Percentiles rank a stretch among this genome's conserved stretches.
These are phyloP conservation scores for Falco cherrug DNA, from an alignment of 2,797 vertebrate genomes.

Conservation along the genomic window DNA sequence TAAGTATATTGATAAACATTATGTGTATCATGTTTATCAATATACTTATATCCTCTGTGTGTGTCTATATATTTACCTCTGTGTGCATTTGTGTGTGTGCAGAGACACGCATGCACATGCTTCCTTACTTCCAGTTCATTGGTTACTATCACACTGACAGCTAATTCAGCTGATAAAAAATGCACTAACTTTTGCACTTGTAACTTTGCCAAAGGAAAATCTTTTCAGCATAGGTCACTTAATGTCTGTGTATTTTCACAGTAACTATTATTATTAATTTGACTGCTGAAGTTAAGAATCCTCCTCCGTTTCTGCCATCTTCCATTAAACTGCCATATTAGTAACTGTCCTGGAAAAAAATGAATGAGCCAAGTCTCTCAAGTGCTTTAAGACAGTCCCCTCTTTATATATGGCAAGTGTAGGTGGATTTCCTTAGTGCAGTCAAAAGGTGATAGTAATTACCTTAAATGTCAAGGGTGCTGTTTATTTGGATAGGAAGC, in stretches of 20 bases:
- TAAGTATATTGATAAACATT: neutral
- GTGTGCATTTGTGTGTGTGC: no score
- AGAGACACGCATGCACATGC: neutral
- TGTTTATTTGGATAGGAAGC: neutral
- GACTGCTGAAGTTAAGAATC: neutral
- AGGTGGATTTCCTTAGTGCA: neutral
- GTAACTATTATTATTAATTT: neutral
- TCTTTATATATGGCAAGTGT: neutral
- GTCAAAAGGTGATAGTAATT: neutral
- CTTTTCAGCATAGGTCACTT: neutral
- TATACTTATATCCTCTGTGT: neutral
- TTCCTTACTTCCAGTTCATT: neutral
- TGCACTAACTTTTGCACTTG: neutral
- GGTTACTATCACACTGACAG: neutral
- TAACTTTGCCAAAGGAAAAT: neutral
- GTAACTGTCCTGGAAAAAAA: neutral
- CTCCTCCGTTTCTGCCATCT: neutral
- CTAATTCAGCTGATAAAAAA: neutral
- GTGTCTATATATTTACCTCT: neutral
- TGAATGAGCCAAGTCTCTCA: neutral
- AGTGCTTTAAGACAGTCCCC: neutral
- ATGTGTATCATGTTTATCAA: neutral
- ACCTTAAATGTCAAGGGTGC: neutral
- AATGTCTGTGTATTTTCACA: neutral
- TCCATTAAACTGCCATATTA: neutral